Evolutionary conservation across 2,113 vertebrate species (phyloP).

Genomic region (Hiodon alosoides): DNA sequence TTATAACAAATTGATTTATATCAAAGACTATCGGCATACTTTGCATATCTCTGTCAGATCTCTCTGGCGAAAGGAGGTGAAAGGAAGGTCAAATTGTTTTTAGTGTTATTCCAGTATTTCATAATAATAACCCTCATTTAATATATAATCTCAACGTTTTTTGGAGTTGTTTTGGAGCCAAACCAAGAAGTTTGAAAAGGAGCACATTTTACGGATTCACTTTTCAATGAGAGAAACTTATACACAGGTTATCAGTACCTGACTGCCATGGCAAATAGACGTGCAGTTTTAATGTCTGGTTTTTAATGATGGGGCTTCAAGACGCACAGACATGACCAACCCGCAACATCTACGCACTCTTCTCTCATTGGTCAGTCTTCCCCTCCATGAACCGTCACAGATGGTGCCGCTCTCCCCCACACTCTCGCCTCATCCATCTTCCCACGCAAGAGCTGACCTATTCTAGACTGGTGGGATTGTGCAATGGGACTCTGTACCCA

Average conservation of each 20-base stretch:
- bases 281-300: background rate
- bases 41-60: background rate
- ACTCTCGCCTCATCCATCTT: constrained; percentile 4
- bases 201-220: background rate
- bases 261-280: background rate
- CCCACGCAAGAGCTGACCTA: background rate
- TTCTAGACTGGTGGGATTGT: background rate
- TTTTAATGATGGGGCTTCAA: background rate
- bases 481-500: background rate
- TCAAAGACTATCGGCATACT: background rate
- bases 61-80: background rate
- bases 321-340: background rate
- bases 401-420: constrained; percentile 6
- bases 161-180: too few species aligned
- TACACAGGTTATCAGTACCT: background rate
- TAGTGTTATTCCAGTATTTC: background rate
- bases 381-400: constrained; percentile 3
- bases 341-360: background rate
- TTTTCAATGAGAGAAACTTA: background rate
- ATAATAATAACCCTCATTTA: background rate
- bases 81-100: background rate
- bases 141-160: too few species aligned
- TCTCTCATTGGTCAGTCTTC: background rate
- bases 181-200: background rate
- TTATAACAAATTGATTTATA: background rate